These are phyloP conservation scores for Hycleus cichorii DNA, from an alignment of 1,140 invertebrate genomes.

Conservation along the genomic window DNA sequence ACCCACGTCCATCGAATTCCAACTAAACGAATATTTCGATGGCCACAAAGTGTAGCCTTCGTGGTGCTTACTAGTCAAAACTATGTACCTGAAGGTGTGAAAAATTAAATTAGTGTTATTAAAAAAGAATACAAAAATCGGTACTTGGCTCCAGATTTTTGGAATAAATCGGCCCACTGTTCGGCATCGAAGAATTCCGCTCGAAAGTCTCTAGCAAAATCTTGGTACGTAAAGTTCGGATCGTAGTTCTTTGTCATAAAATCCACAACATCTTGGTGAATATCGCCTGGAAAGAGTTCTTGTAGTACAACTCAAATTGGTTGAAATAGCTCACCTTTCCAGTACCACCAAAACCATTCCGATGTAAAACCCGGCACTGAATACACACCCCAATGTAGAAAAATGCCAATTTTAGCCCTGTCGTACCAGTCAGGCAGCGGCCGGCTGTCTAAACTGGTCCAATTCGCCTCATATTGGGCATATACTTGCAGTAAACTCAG, in stretches of 20 bases:
- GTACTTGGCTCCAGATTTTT: slow-evolving; percentile 70
- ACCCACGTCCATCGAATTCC: slow-evolving; percentile 84
- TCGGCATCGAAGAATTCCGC: slow-evolving; percentile 75
- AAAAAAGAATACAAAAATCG: slow-evolving; percentile 7
- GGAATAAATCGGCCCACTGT: slow-evolving; percentile 68
- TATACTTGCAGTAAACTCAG: too few relatives aligned
- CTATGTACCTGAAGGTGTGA: slow-evolving; percentile 61
- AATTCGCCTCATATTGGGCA: slow-evolving; percentile 52
- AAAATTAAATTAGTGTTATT: not conserved
- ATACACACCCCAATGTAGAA: slow-evolving; percentile 86
- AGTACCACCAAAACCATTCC: slow-evolving; percentile 80
- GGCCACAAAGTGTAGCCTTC: slow-evolving; percentile 89
- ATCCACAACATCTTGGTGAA: slow-evolving; percentile 26
- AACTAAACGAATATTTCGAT: slow-evolving; percentile 76
- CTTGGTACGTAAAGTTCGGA: slow-evolving; percentile 77
- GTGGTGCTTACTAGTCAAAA: slow-evolving; percentile 90
- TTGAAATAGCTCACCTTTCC: slow-evolving; percentile 48
- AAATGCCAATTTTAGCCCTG: slow-evolving; percentile 82
- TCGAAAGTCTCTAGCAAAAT: slow-evolving; percentile 75
- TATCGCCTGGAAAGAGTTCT: not conserved
- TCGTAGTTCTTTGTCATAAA: slow-evolving; percentile 73
- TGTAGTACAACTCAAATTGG: not conserved
- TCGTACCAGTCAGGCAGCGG: slow-evolving; percentile 81
- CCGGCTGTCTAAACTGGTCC: slow-evolving; percentile 73
- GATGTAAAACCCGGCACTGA: slow-evolving; percentile 73